phyloP scores from a whole-genome alignment of 2,113 vertebrate species.

The Vulpes ferrilata region DNA sequence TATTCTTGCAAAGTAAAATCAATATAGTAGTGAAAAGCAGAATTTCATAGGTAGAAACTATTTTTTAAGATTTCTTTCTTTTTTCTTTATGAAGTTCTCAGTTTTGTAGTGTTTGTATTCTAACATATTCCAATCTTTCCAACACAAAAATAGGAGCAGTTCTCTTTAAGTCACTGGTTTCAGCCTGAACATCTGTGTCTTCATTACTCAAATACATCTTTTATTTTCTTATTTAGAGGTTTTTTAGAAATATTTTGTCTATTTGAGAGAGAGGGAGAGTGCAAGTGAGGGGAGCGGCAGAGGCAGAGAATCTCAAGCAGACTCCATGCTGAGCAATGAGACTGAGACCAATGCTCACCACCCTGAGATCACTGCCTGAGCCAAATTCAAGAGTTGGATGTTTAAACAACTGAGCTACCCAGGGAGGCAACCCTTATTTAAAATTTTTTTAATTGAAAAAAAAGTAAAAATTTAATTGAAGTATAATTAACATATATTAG shows the following conservation, averaged over 20 bases:
- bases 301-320: background rate
- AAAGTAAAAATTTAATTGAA: background rate
- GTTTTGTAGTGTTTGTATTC: background rate
- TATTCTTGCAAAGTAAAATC: background rate
- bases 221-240: background rate
- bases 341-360: background rate
- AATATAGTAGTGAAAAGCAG: background rate
- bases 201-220: background rate
- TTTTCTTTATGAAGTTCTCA: background rate
- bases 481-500: background rate
- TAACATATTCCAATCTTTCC: background rate
- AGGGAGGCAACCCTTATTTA: background rate
- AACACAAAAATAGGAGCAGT: background rate
- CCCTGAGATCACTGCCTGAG: background rate
- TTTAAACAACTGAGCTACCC: background rate
- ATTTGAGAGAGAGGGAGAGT: background rate
- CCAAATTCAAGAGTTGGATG: background rate
- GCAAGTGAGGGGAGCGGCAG: background rate
- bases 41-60: conserved; percentile 11
- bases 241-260: background rate
- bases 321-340: background rate
- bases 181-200: background rate
- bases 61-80: background rate
- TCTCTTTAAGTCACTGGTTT: background rate
- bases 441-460: background rate